phyloP scores from a whole-genome alignment of 2,888 invertebrate genomes.

The Eristalinus sepulchralis region DNA sequence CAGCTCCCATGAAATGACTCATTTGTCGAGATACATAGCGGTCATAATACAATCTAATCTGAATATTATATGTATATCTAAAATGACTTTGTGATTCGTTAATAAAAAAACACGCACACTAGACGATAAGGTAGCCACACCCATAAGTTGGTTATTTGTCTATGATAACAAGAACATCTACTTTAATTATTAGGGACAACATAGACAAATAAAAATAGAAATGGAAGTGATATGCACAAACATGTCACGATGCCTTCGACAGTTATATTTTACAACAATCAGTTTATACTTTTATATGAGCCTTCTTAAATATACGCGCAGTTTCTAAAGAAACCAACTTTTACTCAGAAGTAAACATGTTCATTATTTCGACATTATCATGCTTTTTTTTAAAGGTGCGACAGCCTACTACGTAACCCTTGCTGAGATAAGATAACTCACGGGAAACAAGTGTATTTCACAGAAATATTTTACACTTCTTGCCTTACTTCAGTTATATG shows the following conservation, averaged over 20 bases:
- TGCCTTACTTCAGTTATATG: neutral
- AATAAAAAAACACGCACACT: neutral
- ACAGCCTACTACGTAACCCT: no score
- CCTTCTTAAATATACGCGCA: no score
- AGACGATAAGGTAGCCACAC: conserved; percentile 30
- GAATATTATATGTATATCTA: no score
- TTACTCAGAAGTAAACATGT: neutral
- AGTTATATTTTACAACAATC: no score
- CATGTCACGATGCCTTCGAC: no score
- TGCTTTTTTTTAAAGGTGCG: neutral
- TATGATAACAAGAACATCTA: no score
- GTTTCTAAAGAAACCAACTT: neutral
- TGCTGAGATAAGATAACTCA: conserved; percentile 33
- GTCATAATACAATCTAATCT: conserved; percentile 3
- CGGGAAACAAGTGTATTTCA: conserved; percentile 9
- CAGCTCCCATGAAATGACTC: conserved; percentile 28
- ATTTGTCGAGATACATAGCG: conserved; percentile 25
- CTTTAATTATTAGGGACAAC: no score
- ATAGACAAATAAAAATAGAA: no score
- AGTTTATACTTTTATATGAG: no score
- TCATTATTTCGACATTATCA: neutral
- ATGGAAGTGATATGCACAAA: no score
- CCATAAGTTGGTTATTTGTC: neutral
- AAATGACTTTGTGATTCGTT: neutral
- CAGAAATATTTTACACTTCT: neutral